phyloP scores from a whole-genome alignment of 2,888 invertebrate species.

The Steinernema carpocapsae region DNA sequence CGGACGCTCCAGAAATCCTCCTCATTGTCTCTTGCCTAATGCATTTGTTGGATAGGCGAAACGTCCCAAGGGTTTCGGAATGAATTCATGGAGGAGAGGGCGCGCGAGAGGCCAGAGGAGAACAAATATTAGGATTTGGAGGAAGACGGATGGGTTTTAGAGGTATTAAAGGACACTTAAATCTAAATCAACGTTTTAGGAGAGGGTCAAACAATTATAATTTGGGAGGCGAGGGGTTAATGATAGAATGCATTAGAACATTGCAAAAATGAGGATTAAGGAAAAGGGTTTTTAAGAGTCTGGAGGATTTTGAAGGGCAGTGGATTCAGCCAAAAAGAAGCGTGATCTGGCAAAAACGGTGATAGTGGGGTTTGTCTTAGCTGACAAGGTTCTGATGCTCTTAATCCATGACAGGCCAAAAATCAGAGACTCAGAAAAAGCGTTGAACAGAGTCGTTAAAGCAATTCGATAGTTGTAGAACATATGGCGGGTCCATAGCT shows the following conservation, averaged over 20 bases:
- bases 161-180: constrained; percentile 29
- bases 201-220: neutral
- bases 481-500: too few species aligned
- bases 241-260: too few species aligned
- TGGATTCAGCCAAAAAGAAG: too few species aligned
- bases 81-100: neutral
- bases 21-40: constrained; percentile 30
- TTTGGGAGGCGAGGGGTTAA: neutral
- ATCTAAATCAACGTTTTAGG: constrained; percentile 15
- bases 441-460: too few species aligned
- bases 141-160: neutral
- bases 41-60: constrained; percentile 17
- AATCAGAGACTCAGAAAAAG: too few species aligned
- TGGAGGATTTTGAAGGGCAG: too few species aligned
- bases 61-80: constrained; percentile 20
- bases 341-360: too few species aligned
- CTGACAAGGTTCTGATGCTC: too few species aligned
- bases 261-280: too few species aligned
- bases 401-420: too few species aligned
- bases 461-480: too few species aligned
- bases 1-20: neutral
- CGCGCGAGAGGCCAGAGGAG: neutral
- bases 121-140: constrained; percentile 1
- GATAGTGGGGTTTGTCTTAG: too few species aligned
- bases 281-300: neutral